Conservation (phyloP, 2,113 vertebrate genomes). For the Dromiciops gliroides region DNA sequence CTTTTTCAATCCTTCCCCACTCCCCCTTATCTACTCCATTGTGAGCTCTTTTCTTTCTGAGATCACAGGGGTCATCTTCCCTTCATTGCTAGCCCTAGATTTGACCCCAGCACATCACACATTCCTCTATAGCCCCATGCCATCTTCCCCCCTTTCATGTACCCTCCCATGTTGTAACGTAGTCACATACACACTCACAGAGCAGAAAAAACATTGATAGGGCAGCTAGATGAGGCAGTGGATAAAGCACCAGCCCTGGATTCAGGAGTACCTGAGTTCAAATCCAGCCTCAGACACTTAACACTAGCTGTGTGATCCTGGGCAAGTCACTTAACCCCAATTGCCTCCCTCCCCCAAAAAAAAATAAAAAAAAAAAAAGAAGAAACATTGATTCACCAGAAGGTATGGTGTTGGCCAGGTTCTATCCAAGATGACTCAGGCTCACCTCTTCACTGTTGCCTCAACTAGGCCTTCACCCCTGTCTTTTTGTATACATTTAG, state of each 20-base stretch:
- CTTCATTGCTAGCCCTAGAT: background rate
- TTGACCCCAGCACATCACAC: background rate
- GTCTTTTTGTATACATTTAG: background rate
- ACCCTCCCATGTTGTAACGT: background rate
- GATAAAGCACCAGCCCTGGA: no score
- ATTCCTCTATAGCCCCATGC: background rate
- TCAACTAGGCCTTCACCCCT: background rate
- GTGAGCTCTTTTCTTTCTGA: background rate
- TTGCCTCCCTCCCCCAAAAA: no score
- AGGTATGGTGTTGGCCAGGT: no score
- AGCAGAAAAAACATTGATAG: background rate
- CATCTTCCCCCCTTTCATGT: background rate
- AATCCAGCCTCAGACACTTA: no score
- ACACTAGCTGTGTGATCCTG: no score
- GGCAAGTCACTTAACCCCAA: no score
- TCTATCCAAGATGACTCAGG: no score
- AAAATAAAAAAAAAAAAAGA: no score
- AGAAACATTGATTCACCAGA: no score
- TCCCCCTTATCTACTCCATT: background rate
- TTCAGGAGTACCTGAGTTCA: no score
- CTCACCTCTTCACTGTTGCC: background rate
- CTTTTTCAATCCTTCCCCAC: background rate
- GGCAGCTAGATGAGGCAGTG: no score
- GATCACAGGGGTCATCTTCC: background rate
- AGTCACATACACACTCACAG: background rate